A percentile compares a stretch with the other conserved stretches of the same genome.
These are phyloP conservation scores for Oncorhynchus tshawytscha DNA, from an alignment of 2,113 vertebrate genomes.

Conservation along the genomic window DNA sequence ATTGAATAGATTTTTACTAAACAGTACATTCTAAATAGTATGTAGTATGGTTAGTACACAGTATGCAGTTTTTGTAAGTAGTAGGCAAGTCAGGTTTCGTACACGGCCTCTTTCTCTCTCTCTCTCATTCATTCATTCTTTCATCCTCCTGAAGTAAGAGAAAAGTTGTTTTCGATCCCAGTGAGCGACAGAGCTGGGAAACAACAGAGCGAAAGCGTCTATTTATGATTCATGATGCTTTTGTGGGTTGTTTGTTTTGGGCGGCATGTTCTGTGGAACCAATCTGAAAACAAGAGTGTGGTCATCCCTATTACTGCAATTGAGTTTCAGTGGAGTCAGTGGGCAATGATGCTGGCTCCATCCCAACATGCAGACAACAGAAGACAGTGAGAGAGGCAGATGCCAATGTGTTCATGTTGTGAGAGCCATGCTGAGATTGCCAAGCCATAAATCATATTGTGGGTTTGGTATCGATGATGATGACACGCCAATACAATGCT, in stretches of 20 bases:
- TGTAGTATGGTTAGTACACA: too few species aligned
- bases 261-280: constrained; percentile 11
- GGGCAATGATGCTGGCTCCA: constrained; percentile 30
- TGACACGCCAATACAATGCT: constrained; percentile 22
- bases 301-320: constrained; percentile 30
- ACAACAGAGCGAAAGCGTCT: background rate
- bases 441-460: constrained; percentile 27
- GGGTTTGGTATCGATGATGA: constrained; percentile 7
- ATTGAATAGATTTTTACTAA: too few species aligned
- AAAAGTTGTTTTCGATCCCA: constrained; percentile 34
- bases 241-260: constrained; percentile 27
- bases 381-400: background rate
- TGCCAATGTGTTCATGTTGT: constrained; percentile 20
- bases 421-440: background rate
- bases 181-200: background rate
- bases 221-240: constrained; percentile 42
- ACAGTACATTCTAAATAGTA: too few species aligned
- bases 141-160: too few species aligned
- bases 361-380: constrained; percentile 1
- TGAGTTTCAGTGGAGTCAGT: constrained; percentile 30
- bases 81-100: too few species aligned
- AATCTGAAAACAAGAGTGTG: constrained; percentile 12
- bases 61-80: too few species aligned
- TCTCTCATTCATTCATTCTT: too few species aligned
- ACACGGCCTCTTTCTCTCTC: too few species aligned